phyloP scores from a whole-genome alignment of 92 coral and sea anemone genomes.

The Metridium senile region DNA sequence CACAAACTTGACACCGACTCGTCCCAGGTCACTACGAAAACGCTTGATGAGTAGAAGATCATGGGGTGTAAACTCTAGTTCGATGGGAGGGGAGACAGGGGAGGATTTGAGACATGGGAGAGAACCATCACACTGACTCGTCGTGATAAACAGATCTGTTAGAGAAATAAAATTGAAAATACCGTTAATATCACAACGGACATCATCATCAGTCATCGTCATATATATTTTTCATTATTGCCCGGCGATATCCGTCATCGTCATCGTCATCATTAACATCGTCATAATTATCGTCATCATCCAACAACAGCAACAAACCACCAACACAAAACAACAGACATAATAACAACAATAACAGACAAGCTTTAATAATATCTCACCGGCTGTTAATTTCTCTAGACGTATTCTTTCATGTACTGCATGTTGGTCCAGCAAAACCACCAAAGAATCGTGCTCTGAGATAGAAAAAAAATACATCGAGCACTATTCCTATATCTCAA shows the following conservation, averaged over 20 bases:
- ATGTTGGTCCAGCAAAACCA: constrained; percentile 92
- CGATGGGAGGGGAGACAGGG: constrained; percentile 66
- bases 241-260: background rate
- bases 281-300: background rate
- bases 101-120: constrained; percentile 70
- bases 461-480: background rate
- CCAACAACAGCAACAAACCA: background rate
- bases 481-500: background rate
- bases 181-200: too few relatives aligned
- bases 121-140: background rate
- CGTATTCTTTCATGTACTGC: constrained; percentile 97
- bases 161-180: background rate
- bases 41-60: constrained; percentile 72
- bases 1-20: constrained; percentile 75
- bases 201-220: background rate
- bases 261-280: background rate
- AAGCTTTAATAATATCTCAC: too few relatives aligned
- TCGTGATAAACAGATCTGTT: constrained; percentile 63
- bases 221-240: background rate
- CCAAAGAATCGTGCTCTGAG: constrained; percentile 49
- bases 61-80: constrained; percentile 57
- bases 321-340: too few relatives aligned
- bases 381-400: constrained; percentile 60
- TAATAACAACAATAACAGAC: too few relatives aligned
- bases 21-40: constrained; percentile 70